These are phyloP conservation scores for Sciurus niger DNA, from an alignment of 2,113 vertebrate species.

Conservation along the genomic window DNA sequence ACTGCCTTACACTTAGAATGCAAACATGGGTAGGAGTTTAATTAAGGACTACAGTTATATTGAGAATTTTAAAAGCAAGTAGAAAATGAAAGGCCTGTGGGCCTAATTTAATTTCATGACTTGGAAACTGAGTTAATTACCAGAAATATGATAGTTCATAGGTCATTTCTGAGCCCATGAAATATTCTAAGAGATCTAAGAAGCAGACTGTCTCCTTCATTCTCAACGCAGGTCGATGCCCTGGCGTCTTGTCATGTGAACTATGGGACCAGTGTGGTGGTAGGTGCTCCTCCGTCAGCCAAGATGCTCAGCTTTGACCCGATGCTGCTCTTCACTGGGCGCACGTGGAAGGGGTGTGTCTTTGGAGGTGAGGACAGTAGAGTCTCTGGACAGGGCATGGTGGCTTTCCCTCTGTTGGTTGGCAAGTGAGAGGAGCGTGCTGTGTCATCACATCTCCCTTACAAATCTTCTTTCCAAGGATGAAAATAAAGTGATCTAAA, in stretches of 20 bases:
- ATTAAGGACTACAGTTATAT: background rate
- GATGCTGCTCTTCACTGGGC: constrained; percentile 89
- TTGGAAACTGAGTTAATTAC: background rate
- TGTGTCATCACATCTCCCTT: background rate
- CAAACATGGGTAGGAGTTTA: background rate
- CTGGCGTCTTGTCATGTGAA: constrained; percentile 63
- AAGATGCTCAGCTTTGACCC: constrained; percentile 86
- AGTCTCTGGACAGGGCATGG: background rate
- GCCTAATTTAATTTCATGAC: background rate
- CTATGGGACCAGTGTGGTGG: constrained; percentile 90
- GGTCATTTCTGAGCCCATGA: background rate
- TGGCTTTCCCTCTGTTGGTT: background rate
- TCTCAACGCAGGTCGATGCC: constrained; percentile 69
- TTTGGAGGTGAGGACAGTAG: constrained; percentile 90
- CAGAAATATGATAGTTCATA: background rate
- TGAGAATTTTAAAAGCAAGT: constrained; percentile 14
- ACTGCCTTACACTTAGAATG: background rate
- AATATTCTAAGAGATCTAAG: background rate
- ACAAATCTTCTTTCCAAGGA: background rate
- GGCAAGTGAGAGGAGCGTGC: background rate
- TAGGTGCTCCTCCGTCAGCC: constrained; percentile 88
- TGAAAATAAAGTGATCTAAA: background rate
- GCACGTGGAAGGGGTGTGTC: constrained; percentile 90
- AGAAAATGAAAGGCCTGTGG: background rate
- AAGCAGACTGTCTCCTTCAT: background rate